A percentile compares a stretch with the other conserved stretches of the same genome.
Conservation (phyloP, 1,140 invertebrate genomes). For the Brachionus koreanus region DNA sequence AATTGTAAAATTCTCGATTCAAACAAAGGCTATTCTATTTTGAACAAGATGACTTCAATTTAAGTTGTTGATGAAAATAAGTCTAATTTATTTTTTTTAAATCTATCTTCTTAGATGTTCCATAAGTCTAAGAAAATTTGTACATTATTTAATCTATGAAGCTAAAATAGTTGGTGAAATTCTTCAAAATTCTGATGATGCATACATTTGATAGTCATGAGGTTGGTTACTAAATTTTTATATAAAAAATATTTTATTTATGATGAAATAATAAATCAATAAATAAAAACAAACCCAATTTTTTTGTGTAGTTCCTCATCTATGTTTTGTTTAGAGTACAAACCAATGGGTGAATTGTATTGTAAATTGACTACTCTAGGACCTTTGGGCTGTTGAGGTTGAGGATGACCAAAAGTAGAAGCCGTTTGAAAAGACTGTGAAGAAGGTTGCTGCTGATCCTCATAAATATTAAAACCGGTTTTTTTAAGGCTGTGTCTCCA, state of each 20-base stretch:
- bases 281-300: slow-evolving; percentile 30
- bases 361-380: slow-evolving; percentile 58
- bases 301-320: slow-evolving; percentile 45
- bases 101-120: neutral
- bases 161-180: neutral
- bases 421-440: neutral
- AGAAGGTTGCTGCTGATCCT: slow-evolving; percentile 41
- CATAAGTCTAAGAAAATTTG: neutral
- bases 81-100: neutral
- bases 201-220: neutral
- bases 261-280: neutral
- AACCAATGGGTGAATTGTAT: slow-evolving; percentile 48
- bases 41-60: neutral
- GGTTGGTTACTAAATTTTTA: neutral
- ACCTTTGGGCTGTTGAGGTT: slow-evolving; percentile 23
- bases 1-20: neutral
- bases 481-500: neutral
- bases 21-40: neutral
- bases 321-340: slow-evolving; percentile 47
- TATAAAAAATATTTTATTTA: neutral
- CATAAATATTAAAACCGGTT: slow-evolving; percentile 2
- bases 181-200: slow-evolving; percentile 19
- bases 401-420: slow-evolving; percentile 10
- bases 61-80: neutral
- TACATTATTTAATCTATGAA: neutral